Base-by-base conservation (phyloP, 2,797 vertebrate species). In the Masticophis lateralis region DNA sequence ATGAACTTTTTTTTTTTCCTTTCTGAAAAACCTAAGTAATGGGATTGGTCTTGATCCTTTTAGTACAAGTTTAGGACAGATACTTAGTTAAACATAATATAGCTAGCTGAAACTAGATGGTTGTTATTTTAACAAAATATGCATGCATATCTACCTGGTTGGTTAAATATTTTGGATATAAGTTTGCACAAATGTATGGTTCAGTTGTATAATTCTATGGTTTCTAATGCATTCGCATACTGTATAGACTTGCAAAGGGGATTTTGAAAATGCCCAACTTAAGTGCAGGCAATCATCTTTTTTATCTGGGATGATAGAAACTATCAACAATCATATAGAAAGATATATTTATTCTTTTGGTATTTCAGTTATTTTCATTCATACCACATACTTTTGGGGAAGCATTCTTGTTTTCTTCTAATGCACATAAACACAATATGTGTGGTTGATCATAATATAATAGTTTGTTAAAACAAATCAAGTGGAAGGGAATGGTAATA, bases 121-220 rank as follows among this genome's bases (percentile, higher is more conserved):
- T 92, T 90, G 90, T 92, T 88, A 43, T 61, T 66, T 92, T 69
- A 93, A 27, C 83, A 94, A 94, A 95, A 93, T 28, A 25, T 92
- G 14, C 55, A 94, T 88, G 63, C 92, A 60, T 37, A 60, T 89
- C 4, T 37, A 95, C 10, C 1, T 90, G 1, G 90, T 5, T 86
- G 0, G 94, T 27, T 69, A 12, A 91, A 61, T 66, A 51, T 93
- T 13, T n/a, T 87, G 37, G 91, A 79, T 8, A 13, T 63, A 37
- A 89, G 14, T 69, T 92, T 89, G 57, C 69, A 79, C 32, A 89
- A 37, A 32, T 91, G 14, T 88, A 63, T 91, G 53, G 74, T 87
- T 89, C 47, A 63, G 11, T 37, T 2, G 56, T 63, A 37, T 56
- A 87, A 1, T 91, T 89, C 89, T 59, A 25, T 1, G 11, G 51